Evolutionary conservation across 2,888 invertebrate genomes (phyloP).

Genomic region (Nymphalis urticae): DNA sequence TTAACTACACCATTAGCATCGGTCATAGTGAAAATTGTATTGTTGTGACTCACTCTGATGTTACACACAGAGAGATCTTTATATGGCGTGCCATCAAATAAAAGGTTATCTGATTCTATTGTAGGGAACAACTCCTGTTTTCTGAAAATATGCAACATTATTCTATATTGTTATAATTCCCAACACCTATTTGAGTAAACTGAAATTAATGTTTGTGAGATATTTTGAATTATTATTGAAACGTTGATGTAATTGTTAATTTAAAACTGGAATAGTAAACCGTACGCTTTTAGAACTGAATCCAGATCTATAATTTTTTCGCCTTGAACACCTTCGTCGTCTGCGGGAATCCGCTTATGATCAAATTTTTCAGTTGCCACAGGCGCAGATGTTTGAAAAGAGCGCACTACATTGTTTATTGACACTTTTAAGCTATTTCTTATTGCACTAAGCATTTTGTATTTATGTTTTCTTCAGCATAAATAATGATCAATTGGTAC

Average conservation of each 20-base stretch:
- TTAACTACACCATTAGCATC: conserved; percentile 85
- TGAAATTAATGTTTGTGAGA: too few relatives aligned
- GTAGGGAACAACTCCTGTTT: conserved; percentile 88
- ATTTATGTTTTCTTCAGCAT: conserved; percentile 1
- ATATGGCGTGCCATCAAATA: conserved; percentile 89
- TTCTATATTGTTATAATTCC: background rate
- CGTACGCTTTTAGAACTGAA: conserved; percentile 82
- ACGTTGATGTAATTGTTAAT: too few relatives aligned
- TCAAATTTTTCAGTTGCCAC: conserved; percentile 64
- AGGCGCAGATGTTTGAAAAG: conserved; percentile 60
- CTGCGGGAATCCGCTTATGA: conserved; percentile 71
- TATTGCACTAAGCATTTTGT: conserved; percentile 60
- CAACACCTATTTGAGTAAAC: too few relatives aligned
- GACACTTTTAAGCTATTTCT: conserved; percentile 56
- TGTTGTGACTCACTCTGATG: conserved; percentile 91
- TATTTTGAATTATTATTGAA: too few relatives aligned
- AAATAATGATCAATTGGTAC: background rate
- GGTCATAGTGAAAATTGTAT: conserved; percentile 90
- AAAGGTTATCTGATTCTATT: conserved; percentile 84
- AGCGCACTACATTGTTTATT: conserved; percentile 48
- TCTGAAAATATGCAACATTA: conserved; percentile 68
- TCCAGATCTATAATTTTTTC: conserved; percentile 88
- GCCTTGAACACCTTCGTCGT: conserved; percentile 90
- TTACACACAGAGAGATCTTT: conserved; percentile 91
- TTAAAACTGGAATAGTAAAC: conserved; percentile 10